phyloP scores from a whole-genome alignment of 53 echinoderm and acorn worm genomes.

The Holothuria scabra region DNA sequence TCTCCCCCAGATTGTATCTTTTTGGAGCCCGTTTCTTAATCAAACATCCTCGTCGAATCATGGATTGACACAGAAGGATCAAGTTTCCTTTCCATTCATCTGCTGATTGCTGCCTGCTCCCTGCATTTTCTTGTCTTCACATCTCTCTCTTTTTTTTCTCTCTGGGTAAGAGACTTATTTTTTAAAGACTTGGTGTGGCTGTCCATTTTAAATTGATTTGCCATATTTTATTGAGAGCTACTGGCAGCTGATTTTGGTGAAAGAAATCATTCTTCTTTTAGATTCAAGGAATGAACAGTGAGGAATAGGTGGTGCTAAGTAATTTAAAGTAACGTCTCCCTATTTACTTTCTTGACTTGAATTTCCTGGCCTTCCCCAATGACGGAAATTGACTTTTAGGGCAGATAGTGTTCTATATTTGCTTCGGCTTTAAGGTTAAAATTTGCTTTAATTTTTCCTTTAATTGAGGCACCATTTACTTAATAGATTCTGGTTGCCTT shows the following conservation, averaged over 20 bases:
- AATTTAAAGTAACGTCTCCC: conserved; percentile 13
- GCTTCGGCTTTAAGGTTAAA: not conserved
- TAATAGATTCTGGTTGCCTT: not conserved
- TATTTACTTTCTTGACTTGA: not conserved
- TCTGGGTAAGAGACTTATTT: conserved; percentile 21
- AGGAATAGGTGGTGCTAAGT: not conserved
- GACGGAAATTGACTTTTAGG: conserved; percentile 39
- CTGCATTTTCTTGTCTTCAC: not conserved
- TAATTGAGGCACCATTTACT: conserved; percentile 23
- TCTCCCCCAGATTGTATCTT: conserved; percentile 35
- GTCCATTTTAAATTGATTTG: conserved; percentile 36
- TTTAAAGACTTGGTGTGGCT: conserved; percentile 10
- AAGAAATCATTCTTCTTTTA: not conserved
- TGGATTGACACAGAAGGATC: conserved; percentile 40
- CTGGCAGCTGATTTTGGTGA: conserved; percentile 7
- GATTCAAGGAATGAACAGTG: not conserved
- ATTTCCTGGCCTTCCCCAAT: not conserved
- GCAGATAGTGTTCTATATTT: not conserved
- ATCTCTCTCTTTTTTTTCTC: conserved; percentile 12
- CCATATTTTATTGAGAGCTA: conserved; percentile 14
- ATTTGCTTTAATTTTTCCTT: not conserved
- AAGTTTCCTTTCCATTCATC: conserved; percentile 11
- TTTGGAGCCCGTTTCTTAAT: conserved; percentile 27
- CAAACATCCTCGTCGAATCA: conserved; percentile 36
- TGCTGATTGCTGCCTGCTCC: conserved; percentile 30